These are phyloP conservation scores for Drosophila ogumai DNA, from an alignment of 1,140 invertebrate species.

Conservation along the genomic window DNA sequence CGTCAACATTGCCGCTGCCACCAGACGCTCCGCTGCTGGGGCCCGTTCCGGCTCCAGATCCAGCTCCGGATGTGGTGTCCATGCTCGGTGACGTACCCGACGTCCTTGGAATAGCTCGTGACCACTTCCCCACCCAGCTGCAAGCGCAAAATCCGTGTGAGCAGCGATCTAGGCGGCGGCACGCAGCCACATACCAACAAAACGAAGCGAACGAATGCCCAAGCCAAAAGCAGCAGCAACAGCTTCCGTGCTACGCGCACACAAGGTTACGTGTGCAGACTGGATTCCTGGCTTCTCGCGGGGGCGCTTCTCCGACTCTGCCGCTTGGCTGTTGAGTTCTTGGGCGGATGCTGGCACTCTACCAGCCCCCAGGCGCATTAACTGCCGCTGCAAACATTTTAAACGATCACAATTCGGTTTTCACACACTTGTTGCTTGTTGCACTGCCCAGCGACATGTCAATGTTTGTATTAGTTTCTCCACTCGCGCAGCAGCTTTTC, in stretches of 20 bases:
- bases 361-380: conserved; percentile 35
- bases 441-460: conserved; percentile 51
- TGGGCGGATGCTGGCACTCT: conserved; percentile 10
- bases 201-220: conserved; percentile 36
- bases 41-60: conserved; percentile 41
- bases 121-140: conserved; percentile 14
- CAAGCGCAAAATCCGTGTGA: conserved; percentile 23
- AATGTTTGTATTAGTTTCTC: conserved; percentile 67
- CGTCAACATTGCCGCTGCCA: conserved; percentile 19
- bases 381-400: conserved; percentile 39
- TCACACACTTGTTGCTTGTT: conserved; percentile 68
- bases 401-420: conserved; percentile 36
- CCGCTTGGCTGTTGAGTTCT: conserved; percentile 1
- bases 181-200: conserved; percentile 39
- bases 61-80: conserved; percentile 54
- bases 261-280: conserved; percentile 84
- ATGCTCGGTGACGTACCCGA: conserved; percentile 70
- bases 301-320: neutral
- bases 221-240: conserved; percentile 45
- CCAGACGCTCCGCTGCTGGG: conserved; percentile 14
- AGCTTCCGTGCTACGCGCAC: conserved; percentile 83
- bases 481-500: conserved; percentile 21
- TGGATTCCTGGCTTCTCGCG: conserved; percentile 12
- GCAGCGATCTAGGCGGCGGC: conserved; percentile 18
- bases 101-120: conserved; percentile 37